Evolutionary conservation across 2,888 invertebrate genomes (phyloP), one percentile per base, ranked within the genome.

Genomic region (Lathronympha strigana): DNA sequence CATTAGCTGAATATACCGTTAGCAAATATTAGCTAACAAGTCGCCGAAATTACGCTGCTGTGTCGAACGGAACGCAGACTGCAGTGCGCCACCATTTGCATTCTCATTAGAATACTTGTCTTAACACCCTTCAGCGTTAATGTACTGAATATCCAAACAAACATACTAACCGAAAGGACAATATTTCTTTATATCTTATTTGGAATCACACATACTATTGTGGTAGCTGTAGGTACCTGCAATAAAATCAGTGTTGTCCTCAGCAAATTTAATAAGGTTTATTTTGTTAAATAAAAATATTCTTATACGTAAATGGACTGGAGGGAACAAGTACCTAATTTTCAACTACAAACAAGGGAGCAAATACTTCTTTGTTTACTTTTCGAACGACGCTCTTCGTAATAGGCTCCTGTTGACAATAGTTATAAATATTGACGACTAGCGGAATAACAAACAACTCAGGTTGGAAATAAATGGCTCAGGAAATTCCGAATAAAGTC

Each of bases 61-160:
- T 68, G 73, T 72, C 71, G 72, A 71, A 76, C 69, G 71, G 68
- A 69, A 69, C 53, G 72, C 70, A 71, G 73, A 72, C 77, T 80
- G 76, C 78, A 76, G 61, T 77, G 76, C 78, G 76, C 79, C 73
- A 72, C 66, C 71, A 82, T 82, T 82, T 81, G 77, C 79, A 78
- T 81, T 72, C 76, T 76, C 78, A 80, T 82, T 82, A 78, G 73
- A 80, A 79, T 80, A 80, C 75, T 77, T 73, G 74, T 76, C 73
- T 76, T 73, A 73, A 74, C 76, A 74, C 71, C 68, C 72, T 71
- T 69, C 68, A 69, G 49, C 66, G 67, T 68, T 71, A 72, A 73
- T 74, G 68, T 68, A 66, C 67, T 66, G 49, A 68, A 67, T 68
- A 72, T 36, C 51, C 33, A 17, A 43, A 15, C 45, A 60, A 64